Base-by-base conservation (phyloP, 1,140 invertebrate species). In the Heliconius melpomene region DNA sequence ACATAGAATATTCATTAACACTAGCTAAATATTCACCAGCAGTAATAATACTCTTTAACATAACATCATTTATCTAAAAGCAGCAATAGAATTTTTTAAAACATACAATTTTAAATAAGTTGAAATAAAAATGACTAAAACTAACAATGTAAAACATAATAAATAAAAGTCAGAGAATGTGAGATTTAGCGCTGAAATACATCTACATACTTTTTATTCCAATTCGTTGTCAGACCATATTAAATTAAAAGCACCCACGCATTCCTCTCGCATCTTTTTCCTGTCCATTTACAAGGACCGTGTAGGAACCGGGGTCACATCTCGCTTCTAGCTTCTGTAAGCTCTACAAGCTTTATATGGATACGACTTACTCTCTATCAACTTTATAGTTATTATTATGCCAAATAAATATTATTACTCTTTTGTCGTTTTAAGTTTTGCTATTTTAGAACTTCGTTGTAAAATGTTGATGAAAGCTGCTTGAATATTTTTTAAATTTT, bases 181-280 rank as follows among this genome's bases (percentile, higher is more conserved):
- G 88, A 82, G 87, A 26, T 66, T 66, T 57, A 57, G 3, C 26
- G 26, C 60, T 66, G 60, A 29, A 66, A 66, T 92, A 93, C 92
- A 92, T 93, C 89, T 86, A 85, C 86, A 87, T 92, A 92, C 91
- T 92, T 93, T 93, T 92, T 89, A 93, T 93, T 94, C 91, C 90
- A 91, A 91, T 94, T 92, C 90, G 91, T 89, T 93, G 92, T 93
- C 91, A 92, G 90, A 88, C 90, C 88, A 93, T 93, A 94, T 94
- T 94, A 93, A 94, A 94, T 94, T 94, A 94, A 93, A 93, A 92
- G 91, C 89, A 91, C 90, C 92, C 91, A 93, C 90, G 91, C 91
- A 94, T 93, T 93, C 93, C 89, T 89, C 78, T 81, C 92, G 92
- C 93, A 89, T 93, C 91, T 94, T 94, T 94, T 94, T 93, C 93